Evolutionary conservation across 2,888 invertebrate species (phyloP), one percentile per base, ranked within the genome.

Genomic region (Taphrorychus bicolor): DNA sequence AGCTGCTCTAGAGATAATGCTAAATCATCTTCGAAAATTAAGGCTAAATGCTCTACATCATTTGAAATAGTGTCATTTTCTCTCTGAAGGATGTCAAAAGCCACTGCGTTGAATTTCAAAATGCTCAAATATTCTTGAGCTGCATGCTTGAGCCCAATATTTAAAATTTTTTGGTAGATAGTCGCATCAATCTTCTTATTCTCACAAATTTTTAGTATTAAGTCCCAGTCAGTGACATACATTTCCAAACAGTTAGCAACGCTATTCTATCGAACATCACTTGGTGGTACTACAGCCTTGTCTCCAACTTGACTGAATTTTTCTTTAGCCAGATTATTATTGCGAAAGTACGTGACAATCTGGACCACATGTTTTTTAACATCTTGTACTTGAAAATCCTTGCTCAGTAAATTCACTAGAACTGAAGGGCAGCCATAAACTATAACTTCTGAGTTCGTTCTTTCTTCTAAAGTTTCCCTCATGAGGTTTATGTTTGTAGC

Each of bases 31-130:
- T 32, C 5, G 32, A 32, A 32, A 9, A 32, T 9, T 5, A 32
- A 32, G 32, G 32, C 32, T 32, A 32, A 66, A 24, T 53, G 19
- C 64, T 69, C 61, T 48, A 66, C 66, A 16, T 64, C 69, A 52
- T 70, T 62, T 18, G 61, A 58, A 22, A 69, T 42, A n/a, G 59
- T 64, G 42, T 45, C 64, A 57, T 61, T 22, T 24, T 63, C 51
- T 42, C 41, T 49, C 41, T 52, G 54, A 53, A 65, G 51, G 40
- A 40, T 70, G 67, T 67, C 67, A 40, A 71, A 42, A 52, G 63
- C 63, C 14, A 70, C 69, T 21, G 66, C 19, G 45, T 60, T 70
- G 48, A 51, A 40, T 59, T 70, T 70, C 45, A 70, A 59, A 21
- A 54, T 64, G 22, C 45, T 62, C 32, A 67, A 32, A 42, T 67